Percentiles rank a stretch among this genome's conserved stretches.
Evolutionary conservation across 1,140 invertebrate species (phyloP).

Genomic region (Drosophila paulistorum): DNA sequence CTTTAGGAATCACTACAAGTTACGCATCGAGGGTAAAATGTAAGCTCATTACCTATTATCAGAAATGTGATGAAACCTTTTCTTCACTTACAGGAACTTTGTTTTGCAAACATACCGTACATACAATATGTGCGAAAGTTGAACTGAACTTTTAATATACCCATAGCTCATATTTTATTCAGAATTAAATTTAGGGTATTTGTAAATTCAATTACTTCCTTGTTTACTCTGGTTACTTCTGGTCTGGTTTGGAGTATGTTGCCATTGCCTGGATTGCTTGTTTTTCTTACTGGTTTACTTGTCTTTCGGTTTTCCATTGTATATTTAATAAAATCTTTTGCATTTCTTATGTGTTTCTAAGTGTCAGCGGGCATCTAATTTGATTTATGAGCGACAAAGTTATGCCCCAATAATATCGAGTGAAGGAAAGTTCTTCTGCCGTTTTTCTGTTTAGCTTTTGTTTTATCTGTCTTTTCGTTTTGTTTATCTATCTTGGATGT

Average conservation of each 20-base stretch:
- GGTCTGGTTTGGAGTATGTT: neutral
- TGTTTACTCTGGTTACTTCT: slow-evolving; percentile 19
- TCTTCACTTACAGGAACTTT: neutral
- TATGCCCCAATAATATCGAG: slow-evolving; percentile 78
- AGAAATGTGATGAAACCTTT: slow-evolving; percentile 13
- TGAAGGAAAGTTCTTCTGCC: slow-evolving; percentile 63
- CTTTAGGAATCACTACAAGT: slow-evolving; percentile 5
- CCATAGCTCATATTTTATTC: slow-evolving; percentile 14
- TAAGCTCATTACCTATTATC: slow-evolving; percentile 13
- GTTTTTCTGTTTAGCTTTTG: slow-evolving; percentile 16
- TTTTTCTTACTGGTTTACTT: slow-evolving; percentile 27
- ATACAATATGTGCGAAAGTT: slow-evolving; percentile 1
- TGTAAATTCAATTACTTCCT: slow-evolving; percentile 42
- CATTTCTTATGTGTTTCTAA: slow-evolving; percentile 79
- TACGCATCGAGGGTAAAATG: slow-evolving; percentile 2
- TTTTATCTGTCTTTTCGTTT: slow-evolving; percentile 16
- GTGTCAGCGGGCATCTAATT: slow-evolving; percentile 77
- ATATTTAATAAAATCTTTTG: slow-evolving; percentile 80
- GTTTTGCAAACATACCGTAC: neutral
- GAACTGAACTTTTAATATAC: slow-evolving; percentile 1
- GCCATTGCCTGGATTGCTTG: slow-evolving; percentile 11
- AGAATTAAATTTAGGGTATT: slow-evolving; percentile 33
- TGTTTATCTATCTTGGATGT: slow-evolving; percentile 23
- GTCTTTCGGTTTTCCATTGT: slow-evolving; percentile 51
- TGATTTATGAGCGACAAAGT: slow-evolving; percentile 77